These are phyloP conservation scores for Pseudolycoriella hygida DNA, from an alignment of 2,888 invertebrate species.

Conservation along the genomic window DNA sequence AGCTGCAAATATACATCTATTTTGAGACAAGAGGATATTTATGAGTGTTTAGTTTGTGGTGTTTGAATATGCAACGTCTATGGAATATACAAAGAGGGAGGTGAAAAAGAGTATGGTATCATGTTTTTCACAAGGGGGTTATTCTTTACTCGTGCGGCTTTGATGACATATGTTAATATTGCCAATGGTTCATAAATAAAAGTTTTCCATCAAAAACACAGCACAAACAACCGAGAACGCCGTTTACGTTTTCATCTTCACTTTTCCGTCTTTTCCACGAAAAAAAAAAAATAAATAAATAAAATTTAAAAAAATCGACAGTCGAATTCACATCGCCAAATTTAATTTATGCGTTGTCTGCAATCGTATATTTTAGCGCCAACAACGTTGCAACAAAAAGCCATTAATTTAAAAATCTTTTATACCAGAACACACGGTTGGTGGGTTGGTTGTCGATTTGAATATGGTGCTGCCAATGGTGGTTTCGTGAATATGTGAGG, in stretches of 20 bases:
- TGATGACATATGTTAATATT: not conserved
- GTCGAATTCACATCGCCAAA: too few species aligned
- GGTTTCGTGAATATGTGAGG: conserved; percentile 2
- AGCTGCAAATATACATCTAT: too few species aligned
- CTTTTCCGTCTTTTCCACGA: too few species aligned
- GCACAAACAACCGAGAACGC: too few species aligned
- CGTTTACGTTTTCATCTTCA: too few species aligned
- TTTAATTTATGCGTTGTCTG: not conserved
- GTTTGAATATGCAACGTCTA: not conserved
- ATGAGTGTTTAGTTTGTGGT: not conserved
- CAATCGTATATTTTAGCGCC: not conserved
- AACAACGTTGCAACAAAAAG: not conserved
- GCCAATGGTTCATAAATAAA: not conserved
- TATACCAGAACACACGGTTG: not conserved
- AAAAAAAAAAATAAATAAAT: too few species aligned
- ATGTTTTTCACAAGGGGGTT: too few species aligned
- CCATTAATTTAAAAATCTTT: not conserved
- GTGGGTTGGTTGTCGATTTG: conserved; percentile 7
- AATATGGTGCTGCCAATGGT: conserved; percentile 8
- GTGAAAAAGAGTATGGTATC: not conserved
- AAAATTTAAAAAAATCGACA: too few species aligned
- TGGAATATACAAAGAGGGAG: not conserved
- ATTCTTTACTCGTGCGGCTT: not conserved
- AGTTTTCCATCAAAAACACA: too few species aligned
- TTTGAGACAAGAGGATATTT: too few species aligned